A percentile compares a stretch with the other conserved stretches of the same genome.
Evolutionary conservation across 2,888 invertebrate genomes (phyloP).

Genomic region (Spodoptera picta): DNA sequence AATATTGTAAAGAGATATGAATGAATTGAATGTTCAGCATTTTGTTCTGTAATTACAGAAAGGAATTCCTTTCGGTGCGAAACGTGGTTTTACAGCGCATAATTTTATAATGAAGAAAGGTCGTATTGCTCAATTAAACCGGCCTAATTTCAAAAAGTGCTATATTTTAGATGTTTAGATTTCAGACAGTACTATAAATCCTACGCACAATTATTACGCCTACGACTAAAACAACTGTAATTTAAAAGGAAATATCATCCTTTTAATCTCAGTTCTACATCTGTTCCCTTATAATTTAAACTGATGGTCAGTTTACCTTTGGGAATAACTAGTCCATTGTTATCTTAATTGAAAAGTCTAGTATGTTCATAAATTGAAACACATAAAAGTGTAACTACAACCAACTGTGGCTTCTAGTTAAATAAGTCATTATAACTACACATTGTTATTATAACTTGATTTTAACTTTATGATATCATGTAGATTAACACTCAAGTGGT

Average conservation of each 20-base stretch:
- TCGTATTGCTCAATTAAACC: too few species aligned
- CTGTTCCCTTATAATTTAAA: too few species aligned
- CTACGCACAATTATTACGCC: too few species aligned
- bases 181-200: too few species aligned
- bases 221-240: too few species aligned
- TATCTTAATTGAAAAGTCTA: constrained; percentile 37
- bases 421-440: constrained; percentile 33
- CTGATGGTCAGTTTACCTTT: not conserved
- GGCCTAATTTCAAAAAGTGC: too few species aligned
- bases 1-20: not conserved
- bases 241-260: too few species aligned
- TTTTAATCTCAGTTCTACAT: too few species aligned
- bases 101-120: too few species aligned
- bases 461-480: constrained; percentile 28
- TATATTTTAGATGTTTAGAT: not conserved
- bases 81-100: too few species aligned
- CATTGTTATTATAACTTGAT: constrained; percentile 20
- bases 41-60: too few species aligned
- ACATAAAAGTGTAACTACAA: constrained; percentile 22
- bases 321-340: constrained; percentile 1
- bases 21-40: not conserved
- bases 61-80: too few species aligned
- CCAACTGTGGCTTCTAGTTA: constrained; percentile 12
- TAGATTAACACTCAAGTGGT: constrained; percentile 31
- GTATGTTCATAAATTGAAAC: constrained; percentile 34